Percentiles rank a stretch among this genome's conserved stretches.
These are phyloP conservation scores for Adelphocoris suturalis DNA, from an alignment of 2,888 invertebrate genomes.

Conservation along the genomic window DNA sequence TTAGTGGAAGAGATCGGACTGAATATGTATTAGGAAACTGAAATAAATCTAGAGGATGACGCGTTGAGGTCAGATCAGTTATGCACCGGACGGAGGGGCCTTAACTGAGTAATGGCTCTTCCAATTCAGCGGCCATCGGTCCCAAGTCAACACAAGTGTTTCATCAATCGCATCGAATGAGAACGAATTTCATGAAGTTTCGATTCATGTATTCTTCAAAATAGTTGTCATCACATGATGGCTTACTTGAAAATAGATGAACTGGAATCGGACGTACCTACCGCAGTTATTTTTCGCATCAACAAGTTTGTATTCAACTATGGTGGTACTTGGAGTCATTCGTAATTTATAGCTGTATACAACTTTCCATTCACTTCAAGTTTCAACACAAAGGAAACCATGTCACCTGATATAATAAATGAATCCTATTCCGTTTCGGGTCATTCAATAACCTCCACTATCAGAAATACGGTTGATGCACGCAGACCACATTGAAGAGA, in stretches of 20 bases:
- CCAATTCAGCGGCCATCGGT: slow-evolving; percentile 32
- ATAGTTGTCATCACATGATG: too few species aligned
- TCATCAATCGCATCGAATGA: background rate
- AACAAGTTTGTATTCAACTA: too few species aligned
- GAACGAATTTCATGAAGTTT: background rate
- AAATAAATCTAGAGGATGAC: slow-evolving; percentile 55
- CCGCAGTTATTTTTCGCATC: too few species aligned
- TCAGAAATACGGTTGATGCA: background rate
- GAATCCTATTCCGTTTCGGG: background rate
- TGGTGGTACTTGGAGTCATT: too few species aligned
- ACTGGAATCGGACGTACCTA: too few species aligned
- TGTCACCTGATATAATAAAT: too few species aligned
- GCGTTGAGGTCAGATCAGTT: slow-evolving; percentile 56
- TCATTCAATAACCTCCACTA: slow-evolving; percentile 13
- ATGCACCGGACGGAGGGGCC: slow-evolving; percentile 35
- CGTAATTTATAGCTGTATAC: too few species aligned
- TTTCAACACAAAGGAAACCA: too few species aligned
- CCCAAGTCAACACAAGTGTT: slow-evolving; percentile 35
- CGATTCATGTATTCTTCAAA: background rate
- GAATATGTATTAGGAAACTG: slow-evolving; percentile 63
- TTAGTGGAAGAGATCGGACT: slow-evolving; percentile 36
- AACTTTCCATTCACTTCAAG: too few species aligned
- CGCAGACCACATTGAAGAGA: slow-evolving; percentile 36
- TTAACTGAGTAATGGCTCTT: slow-evolving; percentile 42
- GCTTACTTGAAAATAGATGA: too few species aligned